Evolutionary conservation across 2,797 vertebrate species (phyloP).

Genomic region (Hypotaenidia philippensis): DNA sequence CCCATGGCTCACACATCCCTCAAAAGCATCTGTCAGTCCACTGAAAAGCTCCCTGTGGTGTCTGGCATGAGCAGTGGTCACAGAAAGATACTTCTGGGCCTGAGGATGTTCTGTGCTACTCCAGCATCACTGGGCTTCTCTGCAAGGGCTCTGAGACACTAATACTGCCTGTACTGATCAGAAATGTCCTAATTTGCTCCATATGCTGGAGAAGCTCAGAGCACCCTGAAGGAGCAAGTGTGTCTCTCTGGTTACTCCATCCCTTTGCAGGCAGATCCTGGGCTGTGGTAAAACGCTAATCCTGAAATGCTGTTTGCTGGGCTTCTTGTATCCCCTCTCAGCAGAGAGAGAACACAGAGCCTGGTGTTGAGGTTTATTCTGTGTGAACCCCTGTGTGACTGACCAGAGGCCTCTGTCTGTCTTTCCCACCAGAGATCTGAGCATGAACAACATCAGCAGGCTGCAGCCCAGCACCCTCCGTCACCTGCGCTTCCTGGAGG

Average conservation of each 20-base stretch:
- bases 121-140: neutral
- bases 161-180: neutral
- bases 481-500: slow-evolving; percentile 91
- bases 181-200: neutral
- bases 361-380: neutral
- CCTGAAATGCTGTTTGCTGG: neutral
- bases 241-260: neutral
- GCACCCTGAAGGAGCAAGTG: neutral
- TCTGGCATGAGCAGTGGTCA: neutral
- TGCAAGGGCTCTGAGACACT: neutral
- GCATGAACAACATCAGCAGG: slow-evolving; percentile 96
- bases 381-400: neutral
- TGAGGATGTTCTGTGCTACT: neutral
- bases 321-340: neutral
- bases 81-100: neutral
- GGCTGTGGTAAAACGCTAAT: neutral
- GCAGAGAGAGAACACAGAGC: neutral
- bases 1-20: neutral
- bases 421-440: slow-evolving; percentile 87
- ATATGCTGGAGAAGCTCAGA: neutral
- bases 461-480: slow-evolving; percentile 87
- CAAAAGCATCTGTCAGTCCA: neutral
- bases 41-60: neutral
- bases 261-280: neutral
- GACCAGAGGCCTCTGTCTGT: neutral